A percentile compares a stretch with the other conserved stretches of the same genome.
Evolutionary conservation across 92 coral and sea anemone species (phyloP).

Genomic region (Phenganax stokvisi): DNA sequence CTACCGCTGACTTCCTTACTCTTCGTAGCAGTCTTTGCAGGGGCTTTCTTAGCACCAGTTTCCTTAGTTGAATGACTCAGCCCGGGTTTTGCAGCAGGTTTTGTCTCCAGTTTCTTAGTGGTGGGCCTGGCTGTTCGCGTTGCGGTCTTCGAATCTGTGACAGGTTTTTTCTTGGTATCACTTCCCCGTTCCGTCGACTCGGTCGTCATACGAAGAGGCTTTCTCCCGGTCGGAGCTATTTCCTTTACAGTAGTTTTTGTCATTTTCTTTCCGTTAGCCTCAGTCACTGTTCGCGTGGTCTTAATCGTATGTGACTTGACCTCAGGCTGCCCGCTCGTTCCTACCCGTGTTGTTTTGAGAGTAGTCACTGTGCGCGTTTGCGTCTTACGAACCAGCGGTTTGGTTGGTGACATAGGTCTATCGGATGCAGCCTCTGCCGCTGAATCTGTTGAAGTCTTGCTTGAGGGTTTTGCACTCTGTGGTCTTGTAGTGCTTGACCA

Average conservation of each 20-base stretch:
- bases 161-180: not conserved
- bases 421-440: conserved; percentile 11
- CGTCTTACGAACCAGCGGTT: conserved; percentile 45
- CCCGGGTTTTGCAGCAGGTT: conserved; percentile 11
- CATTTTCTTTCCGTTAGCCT: conserved; percentile 46
- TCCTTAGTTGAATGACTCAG: not conserved
- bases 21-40: conserved; percentile 17
- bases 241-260: conserved; percentile 57
- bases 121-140: conserved; percentile 5
- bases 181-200: conserved; percentile 28
- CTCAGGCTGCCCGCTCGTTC: conserved; percentile 39
- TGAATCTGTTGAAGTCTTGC: conserved; percentile 8
- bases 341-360: conserved; percentile 36
- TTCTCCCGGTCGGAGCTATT: conserved; percentile 43
- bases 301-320: conserved; percentile 45
- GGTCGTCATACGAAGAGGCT: conserved; percentile 37
- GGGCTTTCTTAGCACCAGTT: conserved; percentile 22
- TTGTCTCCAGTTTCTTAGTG: conserved; percentile 21
- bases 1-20: conserved; percentile 9
- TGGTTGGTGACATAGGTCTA: conserved; percentile 39
- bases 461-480: conserved; percentile 14
- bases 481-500: conserved; percentile 28
- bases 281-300: conserved; percentile 47
- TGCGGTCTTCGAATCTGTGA: conserved; percentile 7
- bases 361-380: conserved; percentile 46